Conservation (phyloP, 2,888 invertebrate species). For the Imbricaverruca yamaguchii region DNA sequence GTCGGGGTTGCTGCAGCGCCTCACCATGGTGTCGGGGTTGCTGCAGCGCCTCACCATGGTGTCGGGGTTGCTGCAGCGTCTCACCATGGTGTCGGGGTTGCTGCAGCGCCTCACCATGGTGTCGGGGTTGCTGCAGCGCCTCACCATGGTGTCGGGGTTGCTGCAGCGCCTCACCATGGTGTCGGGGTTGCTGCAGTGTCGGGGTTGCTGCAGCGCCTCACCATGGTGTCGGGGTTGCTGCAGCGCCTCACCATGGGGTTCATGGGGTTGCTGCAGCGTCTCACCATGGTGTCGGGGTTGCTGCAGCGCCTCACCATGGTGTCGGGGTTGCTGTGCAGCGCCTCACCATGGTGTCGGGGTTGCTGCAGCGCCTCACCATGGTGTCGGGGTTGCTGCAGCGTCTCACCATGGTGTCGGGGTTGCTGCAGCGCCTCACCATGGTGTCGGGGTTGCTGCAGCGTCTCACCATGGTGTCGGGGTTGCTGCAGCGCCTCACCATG, state of each 20-base stretch:
- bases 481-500: background rate
- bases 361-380: background rate
- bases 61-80: background rate
- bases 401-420: background rate
- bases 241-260: background rate
- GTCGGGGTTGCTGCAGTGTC: background rate
- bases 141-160: background rate
- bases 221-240: background rate
- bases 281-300: background rate
- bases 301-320: background rate
- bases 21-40: constrained; percentile 3
- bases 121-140: background rate
- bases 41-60: background rate
- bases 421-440: background rate
- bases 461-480: background rate
- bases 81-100: background rate
- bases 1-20: background rate
- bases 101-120: background rate
- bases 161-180: background rate
- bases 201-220: background rate
- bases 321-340: background rate
- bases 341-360: background rate
- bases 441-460: background rate
- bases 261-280: background rate
- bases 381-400: background rate